Conservation (phyloP, 2,113 vertebrate species). For the Rousettus leschenaultii region DNA sequence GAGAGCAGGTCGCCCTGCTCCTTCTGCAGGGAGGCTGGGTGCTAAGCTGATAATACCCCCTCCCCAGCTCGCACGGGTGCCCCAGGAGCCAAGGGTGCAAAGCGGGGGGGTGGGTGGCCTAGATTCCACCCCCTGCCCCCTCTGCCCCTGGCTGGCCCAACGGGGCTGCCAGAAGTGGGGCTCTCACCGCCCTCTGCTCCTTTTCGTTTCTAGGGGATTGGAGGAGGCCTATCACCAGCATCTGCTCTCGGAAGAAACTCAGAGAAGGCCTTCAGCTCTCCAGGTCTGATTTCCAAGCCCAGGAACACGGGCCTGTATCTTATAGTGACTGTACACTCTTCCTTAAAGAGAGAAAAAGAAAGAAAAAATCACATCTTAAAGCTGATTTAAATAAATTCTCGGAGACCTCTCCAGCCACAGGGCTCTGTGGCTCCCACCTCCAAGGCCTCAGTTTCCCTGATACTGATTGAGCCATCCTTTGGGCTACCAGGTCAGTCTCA, state of each 20-base stretch:
- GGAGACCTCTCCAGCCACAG: background rate
- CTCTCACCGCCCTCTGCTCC: too few relatives aligned
- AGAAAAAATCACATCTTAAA: background rate
- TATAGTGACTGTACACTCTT: background rate
- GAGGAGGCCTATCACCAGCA: accelerated
- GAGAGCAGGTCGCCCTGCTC: background rate
- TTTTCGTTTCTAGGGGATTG: background rate
- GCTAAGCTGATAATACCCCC: background rate
- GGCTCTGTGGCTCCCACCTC: background rate
- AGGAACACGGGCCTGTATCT: background rate
- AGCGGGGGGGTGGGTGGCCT: background rate
- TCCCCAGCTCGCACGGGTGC: accelerated
- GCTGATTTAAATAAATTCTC: background rate
- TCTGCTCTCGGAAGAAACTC: background rate
- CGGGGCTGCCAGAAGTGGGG: background rate
- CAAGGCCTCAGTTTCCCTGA: background rate
- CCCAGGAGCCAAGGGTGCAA: background rate
- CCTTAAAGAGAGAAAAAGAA: background rate
- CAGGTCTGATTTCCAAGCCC: background rate
- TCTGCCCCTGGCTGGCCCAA: background rate
- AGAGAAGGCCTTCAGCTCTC: background rate
- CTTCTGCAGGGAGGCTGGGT: background rate
- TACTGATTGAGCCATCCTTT: background rate
- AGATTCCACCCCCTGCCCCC: background rate
- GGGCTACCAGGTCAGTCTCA: accelerated